Evolutionary conservation across 2,113 vertebrate species (phyloP), one percentile per base, ranked within the genome.

Genomic region (Osmerus mordax): DNA sequence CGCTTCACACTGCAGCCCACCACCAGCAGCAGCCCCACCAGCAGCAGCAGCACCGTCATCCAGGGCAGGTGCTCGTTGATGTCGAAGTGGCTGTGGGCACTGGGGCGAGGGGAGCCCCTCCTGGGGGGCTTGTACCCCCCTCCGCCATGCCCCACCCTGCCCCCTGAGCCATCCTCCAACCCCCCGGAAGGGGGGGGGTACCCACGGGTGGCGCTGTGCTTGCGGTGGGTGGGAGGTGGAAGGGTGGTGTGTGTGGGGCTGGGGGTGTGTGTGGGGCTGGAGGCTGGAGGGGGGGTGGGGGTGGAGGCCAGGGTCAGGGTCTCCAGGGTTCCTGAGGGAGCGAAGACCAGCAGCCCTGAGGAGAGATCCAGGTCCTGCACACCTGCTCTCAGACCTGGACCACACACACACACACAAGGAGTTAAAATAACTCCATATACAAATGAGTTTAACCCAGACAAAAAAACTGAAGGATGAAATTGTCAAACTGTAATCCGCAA

Each of bases 11-110:
- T 99, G 84, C 96, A 99, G 54, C 96, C 94, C 23, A 99, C 97
- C 0, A 98, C 96, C 70, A 96, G 92, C 78, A 99, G 95, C 32
- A 99, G 91, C 61, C 95, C 94, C 81, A 98, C 90, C 81, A 99
- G 88, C 36, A 99, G 89, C 82, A 99, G 94, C 60, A 99, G 93
- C 52, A 99, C 97, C 0, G 98, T 97, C 97, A 99, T 98, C 97
- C 97, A 99, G 0, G 97, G 96, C 68, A 99, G 88, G 81, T 99
- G 97, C 83, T 99, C 97, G 0, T 99, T 99, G 87, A 99, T 98
- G 88, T 99, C 97, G 1, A 99, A 99, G 86, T 95, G 93, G 87
- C 93, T 92, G 69, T 95, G 94, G 71, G 85, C 71, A 1, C 86
- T 93, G 3, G 93, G 96, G 0, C 93, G 88, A 0, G 93, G 93